phyloP scores from a whole-genome alignment of 2,888 invertebrate genomes.

The Carpatolechia fugitivella region DNA sequence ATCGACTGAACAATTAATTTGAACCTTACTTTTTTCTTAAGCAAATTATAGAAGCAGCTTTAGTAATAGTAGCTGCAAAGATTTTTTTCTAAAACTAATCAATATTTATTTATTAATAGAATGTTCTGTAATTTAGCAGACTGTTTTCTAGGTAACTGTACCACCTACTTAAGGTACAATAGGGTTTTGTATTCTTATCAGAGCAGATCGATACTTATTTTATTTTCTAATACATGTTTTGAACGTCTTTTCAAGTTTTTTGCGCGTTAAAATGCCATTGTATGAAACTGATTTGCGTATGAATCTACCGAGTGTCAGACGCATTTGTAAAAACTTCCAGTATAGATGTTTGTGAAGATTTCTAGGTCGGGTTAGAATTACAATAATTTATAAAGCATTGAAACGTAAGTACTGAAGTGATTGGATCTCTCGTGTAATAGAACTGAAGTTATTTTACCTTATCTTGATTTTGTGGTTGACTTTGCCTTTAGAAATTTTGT shows the following conservation, averaged over 20 bases:
- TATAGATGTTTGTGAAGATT: neutral
- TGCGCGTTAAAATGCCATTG: neutral
- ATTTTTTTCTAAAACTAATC: no score
- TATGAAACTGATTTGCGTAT: neutral
- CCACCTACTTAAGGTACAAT: neutral
- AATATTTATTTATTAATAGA: neutral
- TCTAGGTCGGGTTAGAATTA: neutral
- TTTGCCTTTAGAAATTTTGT: no score
- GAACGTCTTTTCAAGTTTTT: neutral
- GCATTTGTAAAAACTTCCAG: neutral
- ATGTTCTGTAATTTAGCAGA: neutral
- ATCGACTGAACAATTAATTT: no score
- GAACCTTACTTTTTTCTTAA: no score
- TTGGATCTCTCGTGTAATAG: no score
- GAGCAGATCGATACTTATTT: neutral
- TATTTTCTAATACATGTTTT: neutral
- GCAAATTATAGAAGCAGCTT: no score
- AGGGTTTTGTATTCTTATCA: conserved; percentile 1
- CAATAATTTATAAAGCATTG: no score
- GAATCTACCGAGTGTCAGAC: neutral
- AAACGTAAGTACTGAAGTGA: no score
- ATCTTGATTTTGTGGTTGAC: no score
- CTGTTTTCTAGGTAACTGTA: neutral
- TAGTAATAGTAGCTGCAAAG: no score
- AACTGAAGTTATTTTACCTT: no score